phyloP scores from a whole-genome alignment of 2,888 invertebrate genomes.

The Omphaloscelis lunosa region DNA sequence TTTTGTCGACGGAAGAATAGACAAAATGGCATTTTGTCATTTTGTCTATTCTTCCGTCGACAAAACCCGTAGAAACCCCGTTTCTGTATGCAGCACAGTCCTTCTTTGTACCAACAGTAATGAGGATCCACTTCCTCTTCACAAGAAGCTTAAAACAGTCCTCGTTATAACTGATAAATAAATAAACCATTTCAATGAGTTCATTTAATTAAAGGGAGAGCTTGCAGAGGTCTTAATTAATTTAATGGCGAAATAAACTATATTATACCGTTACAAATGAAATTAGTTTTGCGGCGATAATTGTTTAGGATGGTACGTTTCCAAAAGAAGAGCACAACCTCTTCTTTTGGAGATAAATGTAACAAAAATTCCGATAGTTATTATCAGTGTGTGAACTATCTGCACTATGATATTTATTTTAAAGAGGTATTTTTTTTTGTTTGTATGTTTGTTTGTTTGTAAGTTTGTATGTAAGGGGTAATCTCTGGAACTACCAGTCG shows the following conservation, averaged over 20 bases:
- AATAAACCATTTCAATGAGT: slow-evolving; percentile 30
- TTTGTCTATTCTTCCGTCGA: too few relatives aligned
- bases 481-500: too few relatives aligned
- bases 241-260: slow-evolving; percentile 31
- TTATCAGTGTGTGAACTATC: too few relatives aligned
- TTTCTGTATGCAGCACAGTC: not conserved
- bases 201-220: slow-evolving; percentile 31
- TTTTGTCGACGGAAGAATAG: too few relatives aligned
- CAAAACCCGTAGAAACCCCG: too few relatives aligned
- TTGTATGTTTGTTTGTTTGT: too few relatives aligned
- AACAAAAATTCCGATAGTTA: not conserved
- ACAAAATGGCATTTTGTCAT: too few relatives aligned
- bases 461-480: too few relatives aligned
- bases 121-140: not conserved
- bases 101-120: not conserved
- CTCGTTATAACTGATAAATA: slow-evolving; percentile 22
- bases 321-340: too few relatives aligned
- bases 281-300: slow-evolving; percentile 28
- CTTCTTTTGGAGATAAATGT: not conserved
- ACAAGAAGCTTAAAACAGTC: slow-evolving; percentile 28
- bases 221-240: slow-evolving; percentile 37
- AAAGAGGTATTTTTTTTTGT: too few relatives aligned
- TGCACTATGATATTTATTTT: too few relatives aligned
- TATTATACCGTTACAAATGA: slow-evolving; percentile 12
- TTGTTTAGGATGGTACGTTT: not conserved